These are phyloP conservation scores for Scortum barcoo DNA, from an alignment of 2,113 vertebrate species.

Conservation along the genomic window DNA sequence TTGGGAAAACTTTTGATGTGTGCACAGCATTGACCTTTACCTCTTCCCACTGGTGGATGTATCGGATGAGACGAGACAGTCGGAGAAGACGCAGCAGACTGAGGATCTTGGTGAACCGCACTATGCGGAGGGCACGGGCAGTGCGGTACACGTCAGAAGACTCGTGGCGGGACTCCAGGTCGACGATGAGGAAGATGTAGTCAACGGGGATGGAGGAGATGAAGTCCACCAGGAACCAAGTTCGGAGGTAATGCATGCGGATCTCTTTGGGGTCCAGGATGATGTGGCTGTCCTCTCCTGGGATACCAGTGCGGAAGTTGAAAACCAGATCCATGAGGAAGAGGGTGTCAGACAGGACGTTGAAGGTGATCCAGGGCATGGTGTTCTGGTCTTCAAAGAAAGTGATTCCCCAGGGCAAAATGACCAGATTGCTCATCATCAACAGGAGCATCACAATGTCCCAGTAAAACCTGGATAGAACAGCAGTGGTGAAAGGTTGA, in stretches of 20 bases:
- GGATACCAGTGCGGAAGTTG: constrained; percentile 86
- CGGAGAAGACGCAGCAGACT: constrained; percentile 84
- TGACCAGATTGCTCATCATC: constrained; percentile 87
- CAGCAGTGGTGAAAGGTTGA: neutral
- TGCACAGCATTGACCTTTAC: constrained; percentile 56
- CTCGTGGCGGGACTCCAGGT: constrained; percentile 78
- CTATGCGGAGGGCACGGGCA: constrained; percentile 83
- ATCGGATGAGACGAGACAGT: constrained; percentile 86
- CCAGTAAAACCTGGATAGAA: constrained; percentile 84
- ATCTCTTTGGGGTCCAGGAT: constrained; percentile 84
- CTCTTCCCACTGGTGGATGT: constrained; percentile 88
- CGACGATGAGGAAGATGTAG: constrained; percentile 85
- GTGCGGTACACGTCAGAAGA: constrained; percentile 85
- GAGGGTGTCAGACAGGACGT: constrained; percentile 85
- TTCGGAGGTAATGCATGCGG: constrained; percentile 79
- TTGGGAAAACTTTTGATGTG: neutral
- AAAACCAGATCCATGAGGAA: constrained; percentile 85
- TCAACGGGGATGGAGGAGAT: constrained; percentile 87
- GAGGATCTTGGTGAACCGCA: constrained; percentile 88
- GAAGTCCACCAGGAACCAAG: constrained; percentile 86
- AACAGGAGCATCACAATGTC: constrained; percentile 86
- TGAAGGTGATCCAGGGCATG: constrained; percentile 84
- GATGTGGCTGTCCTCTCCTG: constrained; percentile 82
- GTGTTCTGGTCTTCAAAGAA: constrained; percentile 88
- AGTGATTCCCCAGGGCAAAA: constrained; percentile 86